phyloP scores from a whole-genome alignment of 2,113 vertebrate species.

The Burhinus bistriatus region DNA sequence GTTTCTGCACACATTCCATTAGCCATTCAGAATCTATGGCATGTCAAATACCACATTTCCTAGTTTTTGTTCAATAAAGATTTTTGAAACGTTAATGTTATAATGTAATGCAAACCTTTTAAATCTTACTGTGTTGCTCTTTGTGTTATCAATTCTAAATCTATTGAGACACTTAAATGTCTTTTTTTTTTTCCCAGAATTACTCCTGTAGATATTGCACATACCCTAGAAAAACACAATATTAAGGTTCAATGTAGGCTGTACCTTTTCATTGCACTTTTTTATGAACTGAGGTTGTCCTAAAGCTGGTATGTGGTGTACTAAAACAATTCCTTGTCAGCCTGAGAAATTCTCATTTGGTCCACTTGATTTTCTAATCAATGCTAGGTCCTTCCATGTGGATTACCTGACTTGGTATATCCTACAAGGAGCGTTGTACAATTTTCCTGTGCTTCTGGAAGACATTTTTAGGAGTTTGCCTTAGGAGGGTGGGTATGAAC shows the following conservation, averaged over 20 bases:
- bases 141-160: not conserved
- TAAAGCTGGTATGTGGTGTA: not conserved
- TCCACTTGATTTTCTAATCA: not conserved
- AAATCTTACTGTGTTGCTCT: not conserved
- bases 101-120: not conserved
- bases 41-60: not conserved
- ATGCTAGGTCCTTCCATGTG: not conserved
- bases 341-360: not conserved
- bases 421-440: not conserved
- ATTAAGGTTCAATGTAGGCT: not conserved
- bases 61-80: not conserved
- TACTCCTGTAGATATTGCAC: not conserved
- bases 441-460: not conserved
- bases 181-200: not conserved
- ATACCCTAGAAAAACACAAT: not conserved
- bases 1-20: not conserved
- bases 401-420: not conserved
- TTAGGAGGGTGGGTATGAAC: not conserved
- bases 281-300: not conserved
- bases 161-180: not conserved
- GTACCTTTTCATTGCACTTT: not conserved
- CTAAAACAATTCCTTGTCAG: not conserved
- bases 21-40: not conserved
- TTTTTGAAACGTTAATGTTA: not conserved
- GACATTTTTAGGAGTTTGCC: not conserved